Base-by-base conservation (phyloP, 2,888 invertebrate genomes). In the Dolichopus griseipennis region DNA sequence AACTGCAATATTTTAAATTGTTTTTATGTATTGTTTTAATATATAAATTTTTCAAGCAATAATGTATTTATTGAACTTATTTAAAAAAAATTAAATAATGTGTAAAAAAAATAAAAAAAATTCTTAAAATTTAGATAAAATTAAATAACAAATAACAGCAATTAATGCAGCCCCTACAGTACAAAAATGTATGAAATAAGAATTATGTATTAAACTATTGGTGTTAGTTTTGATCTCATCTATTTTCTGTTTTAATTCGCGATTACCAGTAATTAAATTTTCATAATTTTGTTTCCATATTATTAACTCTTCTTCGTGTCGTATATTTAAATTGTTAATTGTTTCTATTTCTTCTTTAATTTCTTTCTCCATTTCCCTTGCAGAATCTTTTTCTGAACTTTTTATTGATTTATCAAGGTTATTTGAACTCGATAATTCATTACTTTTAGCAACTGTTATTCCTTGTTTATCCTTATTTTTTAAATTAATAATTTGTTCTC, bases 231-330 rank as follows among this genome's bases (percentile, higher is more conserved):
- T 75, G 9, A 81, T 70, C 52, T 74, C 72, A 18, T 74, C 73
- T 64, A 81, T 76, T 73, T 80, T 77, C 27, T 75, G 75, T 69
- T 78, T 78, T 34, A 81, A 70, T 68, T 76, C 72, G 3, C 79
- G 69, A 75, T 80, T 81, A 70, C 76, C 77, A 10, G 70, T 74
- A 69, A 77, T 78, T 15, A 78, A 74, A 68, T 75, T 70, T 61
- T 79, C 79, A 70, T 79, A 75, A 65, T 77, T 77, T 69, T 81
- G 81, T 73, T 82, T 82, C 72, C 78, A 81, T 61, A 78, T 74
- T 65, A 82, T 77, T 7, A 82, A 71, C 69, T 82, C 81, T 70
- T 82, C 82, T 68, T 81, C 82, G 0, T 75, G 75, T 72, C 78
- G 75, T 61, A 79, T 71, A 34, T 75, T 74, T 22, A 73, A 73